These are phyloP conservation scores for Raillietiella orientalis DNA, from an alignment of 2,888 invertebrate species.

Conservation along the genomic window DNA sequence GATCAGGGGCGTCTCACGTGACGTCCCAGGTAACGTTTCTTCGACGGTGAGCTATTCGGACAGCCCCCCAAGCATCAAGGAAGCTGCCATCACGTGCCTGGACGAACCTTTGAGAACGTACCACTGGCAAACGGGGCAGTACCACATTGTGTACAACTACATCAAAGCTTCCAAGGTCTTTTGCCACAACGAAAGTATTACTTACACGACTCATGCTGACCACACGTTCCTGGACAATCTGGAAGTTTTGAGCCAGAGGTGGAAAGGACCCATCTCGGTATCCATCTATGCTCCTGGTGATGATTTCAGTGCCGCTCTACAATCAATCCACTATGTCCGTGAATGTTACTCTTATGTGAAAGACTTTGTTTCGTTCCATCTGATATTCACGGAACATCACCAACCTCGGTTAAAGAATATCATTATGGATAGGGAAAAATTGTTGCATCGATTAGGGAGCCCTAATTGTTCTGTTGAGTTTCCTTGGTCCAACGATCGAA, in stretches of 20 bases:
- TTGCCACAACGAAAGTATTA: constrained; percentile 48
- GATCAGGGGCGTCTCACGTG: too few species aligned
- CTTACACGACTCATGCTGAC: constrained; percentile 72
- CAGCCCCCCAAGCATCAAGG: too few species aligned
- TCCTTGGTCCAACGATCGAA: constrained; percentile 18
- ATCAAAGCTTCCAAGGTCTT: constrained; percentile 23
- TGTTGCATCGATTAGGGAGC: too few species aligned
- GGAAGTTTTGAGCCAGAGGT: constrained; percentile 45
- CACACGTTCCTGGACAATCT: constrained; percentile 69
- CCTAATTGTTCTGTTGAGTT: constrained; percentile 28
- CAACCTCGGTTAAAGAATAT: too few species aligned
- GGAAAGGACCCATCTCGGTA: constrained; percentile 59
- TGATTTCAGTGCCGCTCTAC: constrained; percentile 40
- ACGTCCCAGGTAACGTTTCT: too few species aligned
- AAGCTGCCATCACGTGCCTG: too few species aligned
- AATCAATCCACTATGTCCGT: constrained; percentile 43
- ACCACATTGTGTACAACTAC: constrained; percentile 66
- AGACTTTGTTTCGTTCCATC: constrained; percentile 51
- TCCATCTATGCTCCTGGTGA: constrained; percentile 58
- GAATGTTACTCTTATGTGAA: constrained; percentile 37
- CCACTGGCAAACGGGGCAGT: constrained; percentile 33
- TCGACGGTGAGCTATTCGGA: too few species aligned
- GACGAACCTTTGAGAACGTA: too few species aligned
- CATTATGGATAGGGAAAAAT: too few species aligned
- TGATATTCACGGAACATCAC: constrained; percentile 59